Base-by-base conservation (phyloP, 2,113 vertebrate genomes). In the Oostethus manadensis region DNA sequence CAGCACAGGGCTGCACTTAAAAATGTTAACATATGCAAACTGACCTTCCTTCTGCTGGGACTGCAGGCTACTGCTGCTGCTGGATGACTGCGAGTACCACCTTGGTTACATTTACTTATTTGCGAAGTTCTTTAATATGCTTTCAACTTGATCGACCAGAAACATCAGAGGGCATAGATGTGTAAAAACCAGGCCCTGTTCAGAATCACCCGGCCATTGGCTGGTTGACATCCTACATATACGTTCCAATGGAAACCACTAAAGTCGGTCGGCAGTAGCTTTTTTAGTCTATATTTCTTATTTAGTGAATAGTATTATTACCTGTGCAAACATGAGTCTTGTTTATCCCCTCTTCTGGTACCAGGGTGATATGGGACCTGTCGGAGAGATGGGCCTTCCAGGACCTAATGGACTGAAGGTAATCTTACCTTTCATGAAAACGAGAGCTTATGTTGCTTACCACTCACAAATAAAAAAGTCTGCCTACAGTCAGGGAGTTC, bases 401-500 rank as follows among this genome's bases (percentile, higher is more conserved):
- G 97, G 97, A 92, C 94, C 89, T 56, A 91, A 87, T 70, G 97
- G 97, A 88, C 84, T 98, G 79, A 99, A 99, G 93, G 97, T 99
- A 89, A 92, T 71, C 54, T 18, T 38, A 29, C 10, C 29, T 18
- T 11, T 35, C 38, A 42, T 42, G 38, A 54, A 70, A 58, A 47
- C 33, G 51, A 47, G 3, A 51, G 20, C 20, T 22, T 22, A 2
- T 42, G 38, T 40, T 40, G 38, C 13, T 40, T 40, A 11, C 1
- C 38, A 9, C 5, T 35, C 1, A 14, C 15, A 51, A 26, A 15
- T 16, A 15, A 16, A 9, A 26, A 1, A 2, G 8, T 51, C 23
- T 4, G 1, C 10, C 20, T 26, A 13, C 20, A 20, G 10, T 8
- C 46, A 51, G 14, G 17, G 17, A 14, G 10, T 29, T 55, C n/a